Percentiles rank a stretch among this genome's conserved stretches.
Evolutionary conservation across 2,113 vertebrate genomes (phyloP).

Genomic region (Tragelaphus scriptus): DNA sequence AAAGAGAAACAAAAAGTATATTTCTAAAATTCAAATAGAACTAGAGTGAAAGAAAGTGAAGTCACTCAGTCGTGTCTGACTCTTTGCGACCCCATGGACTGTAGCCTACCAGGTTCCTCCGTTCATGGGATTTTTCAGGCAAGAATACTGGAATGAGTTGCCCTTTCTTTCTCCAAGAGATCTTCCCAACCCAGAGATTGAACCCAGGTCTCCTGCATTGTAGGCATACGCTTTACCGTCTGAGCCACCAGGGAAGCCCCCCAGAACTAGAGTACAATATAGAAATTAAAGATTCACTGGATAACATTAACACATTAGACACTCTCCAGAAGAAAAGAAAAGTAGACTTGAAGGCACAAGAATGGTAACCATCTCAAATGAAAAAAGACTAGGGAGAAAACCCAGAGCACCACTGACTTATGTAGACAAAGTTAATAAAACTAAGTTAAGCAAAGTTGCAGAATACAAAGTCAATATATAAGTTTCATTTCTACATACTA

Average conservation of each 20-base stretch:
- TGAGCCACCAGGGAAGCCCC: not conserved
- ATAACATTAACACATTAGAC: not conserved
- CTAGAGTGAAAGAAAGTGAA: not conserved
- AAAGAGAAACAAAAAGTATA: not conserved
- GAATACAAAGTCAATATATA: not conserved
- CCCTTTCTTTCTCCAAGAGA: not conserved
- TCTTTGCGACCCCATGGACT: not conserved
- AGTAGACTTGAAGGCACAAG: not conserved
- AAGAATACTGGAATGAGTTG: not conserved
- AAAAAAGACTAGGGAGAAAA: not conserved
- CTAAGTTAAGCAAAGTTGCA: not conserved
- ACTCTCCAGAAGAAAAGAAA: not conserved
- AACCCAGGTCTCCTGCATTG: not conserved
- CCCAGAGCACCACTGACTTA: not conserved
- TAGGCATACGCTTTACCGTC: not conserved
- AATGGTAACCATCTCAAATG: not conserved
- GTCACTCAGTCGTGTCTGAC: not conserved
- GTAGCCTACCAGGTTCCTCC: not conserved
- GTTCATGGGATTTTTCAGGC: not conserved
- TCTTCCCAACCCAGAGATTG: not conserved
- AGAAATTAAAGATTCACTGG: not conserved
- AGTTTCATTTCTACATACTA: not conserved
- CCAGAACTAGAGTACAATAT: not conserved
- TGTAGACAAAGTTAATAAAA: not conserved
- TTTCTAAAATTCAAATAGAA: not conserved